Evolutionary conservation across 2,113 vertebrate genomes (phyloP).

Genomic region (Maccullochella peelii): DNA sequence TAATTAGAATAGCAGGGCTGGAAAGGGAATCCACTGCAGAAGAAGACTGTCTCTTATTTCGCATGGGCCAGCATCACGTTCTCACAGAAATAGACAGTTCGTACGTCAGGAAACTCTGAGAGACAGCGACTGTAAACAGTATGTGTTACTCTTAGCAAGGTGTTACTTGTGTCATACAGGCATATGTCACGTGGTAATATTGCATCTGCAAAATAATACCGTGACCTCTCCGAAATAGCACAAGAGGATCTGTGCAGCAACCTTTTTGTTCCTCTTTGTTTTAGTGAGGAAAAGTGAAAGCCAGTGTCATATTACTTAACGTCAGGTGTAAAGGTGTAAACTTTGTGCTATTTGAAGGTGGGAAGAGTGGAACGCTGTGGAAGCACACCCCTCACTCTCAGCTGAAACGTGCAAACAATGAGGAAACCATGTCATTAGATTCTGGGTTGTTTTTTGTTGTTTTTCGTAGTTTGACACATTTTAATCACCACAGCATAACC

Average conservation of each 20-base stretch:
- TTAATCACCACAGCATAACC: background rate
- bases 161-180: background rate
- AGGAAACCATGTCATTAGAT: background rate
- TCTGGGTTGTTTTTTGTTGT: background rate
- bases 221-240: background rate
- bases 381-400: background rate
- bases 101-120: background rate
- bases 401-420: background rate
- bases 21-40: conserved; percentile 48
- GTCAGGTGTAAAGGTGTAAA: background rate
- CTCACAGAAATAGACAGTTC: conserved; percentile 6
- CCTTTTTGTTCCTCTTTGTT: background rate
- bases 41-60: conserved; percentile 30
- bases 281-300: too few relatives aligned
- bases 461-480: background rate
- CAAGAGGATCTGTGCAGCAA: background rate
- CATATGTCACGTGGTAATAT: background rate
- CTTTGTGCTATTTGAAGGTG: background rate
- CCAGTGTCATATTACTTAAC: background rate
- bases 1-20: conserved; percentile 53
- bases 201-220: background rate
- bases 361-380: background rate
- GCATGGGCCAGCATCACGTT: background rate
- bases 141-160: background rate
- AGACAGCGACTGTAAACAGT: background rate